phyloP scores from a whole-genome alignment of 1,140 invertebrate species.

The Cylas formicarius region DNA sequence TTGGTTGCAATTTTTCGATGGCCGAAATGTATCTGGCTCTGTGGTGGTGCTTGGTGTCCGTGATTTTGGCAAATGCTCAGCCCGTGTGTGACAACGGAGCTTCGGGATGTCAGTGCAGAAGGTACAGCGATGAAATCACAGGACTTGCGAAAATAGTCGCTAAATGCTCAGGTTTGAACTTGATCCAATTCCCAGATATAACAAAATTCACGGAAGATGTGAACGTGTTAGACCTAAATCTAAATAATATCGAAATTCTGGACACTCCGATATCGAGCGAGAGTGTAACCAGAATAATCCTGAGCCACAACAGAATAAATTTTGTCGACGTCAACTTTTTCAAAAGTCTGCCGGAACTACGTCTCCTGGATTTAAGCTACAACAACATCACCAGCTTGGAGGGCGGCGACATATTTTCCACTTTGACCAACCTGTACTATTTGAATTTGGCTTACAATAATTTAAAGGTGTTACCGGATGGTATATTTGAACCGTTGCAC shows the following conservation, averaged over 20 bases:
- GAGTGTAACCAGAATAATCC: slow-evolving; percentile 21
- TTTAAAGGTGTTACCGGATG: slow-evolving; percentile 24
- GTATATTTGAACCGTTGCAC: slow-evolving; percentile 21
- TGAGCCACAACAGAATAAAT: slow-evolving; percentile 41
- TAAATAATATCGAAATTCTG: slow-evolving; percentile 32
- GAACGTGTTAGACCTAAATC: slow-evolving; percentile 30
- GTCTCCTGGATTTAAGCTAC: slow-evolving; percentile 45
- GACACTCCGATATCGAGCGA: slow-evolving; percentile 17
- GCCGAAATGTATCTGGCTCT: no score
- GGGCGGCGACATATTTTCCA: slow-evolving; percentile 39
- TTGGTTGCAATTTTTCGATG: no score
- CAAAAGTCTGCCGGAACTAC: slow-evolving; percentile 41
- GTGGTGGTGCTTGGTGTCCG: no score
- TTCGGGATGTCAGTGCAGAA: slow-evolving; percentile 18
- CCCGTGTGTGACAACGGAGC: slow-evolving; percentile 9
- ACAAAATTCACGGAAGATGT: slow-evolving; percentile 16
- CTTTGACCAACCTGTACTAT: slow-evolving; percentile 39
- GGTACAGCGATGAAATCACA: slow-evolving; percentile 7
- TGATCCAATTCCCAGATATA: slow-evolving; percentile 22
- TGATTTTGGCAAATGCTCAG: no score
- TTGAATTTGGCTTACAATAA: slow-evolving; percentile 43
- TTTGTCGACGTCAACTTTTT: slow-evolving; percentile 39
- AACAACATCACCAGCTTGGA: slow-evolving; percentile 44
- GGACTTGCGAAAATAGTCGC: slow-evolving; percentile 14
- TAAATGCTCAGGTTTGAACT: slow-evolving; percentile 25